phyloP scores from a whole-genome alignment of 2,113 vertebrate species.

The Cyanoramphus novaezelandiae region DNA sequence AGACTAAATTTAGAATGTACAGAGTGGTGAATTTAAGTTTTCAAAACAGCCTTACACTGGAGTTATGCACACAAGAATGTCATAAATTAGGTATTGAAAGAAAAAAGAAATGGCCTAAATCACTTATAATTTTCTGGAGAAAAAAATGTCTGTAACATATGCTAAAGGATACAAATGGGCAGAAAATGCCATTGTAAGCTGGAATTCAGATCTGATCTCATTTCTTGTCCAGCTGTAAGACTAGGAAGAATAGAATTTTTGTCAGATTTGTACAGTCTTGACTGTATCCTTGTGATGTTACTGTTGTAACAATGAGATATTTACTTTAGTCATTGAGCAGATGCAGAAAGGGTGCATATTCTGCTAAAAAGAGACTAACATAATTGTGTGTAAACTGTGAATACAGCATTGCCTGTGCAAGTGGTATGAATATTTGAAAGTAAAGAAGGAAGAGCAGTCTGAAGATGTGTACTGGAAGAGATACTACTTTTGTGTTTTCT shows the following conservation, averaged over 20 bases:
- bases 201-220: constrained; percentile 29
- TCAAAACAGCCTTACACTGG: background rate
- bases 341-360: constrained; percentile 19
- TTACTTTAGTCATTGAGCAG: constrained; percentile 60
- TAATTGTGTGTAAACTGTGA: constrained; percentile 55
- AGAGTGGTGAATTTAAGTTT: constrained; percentile 1
- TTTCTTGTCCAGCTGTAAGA: constrained; percentile 63
- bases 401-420: background rate
- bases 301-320: constrained; percentile 41
- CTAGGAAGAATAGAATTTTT: constrained; percentile 32
- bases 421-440: constrained; percentile 35
- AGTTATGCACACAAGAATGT: background rate
- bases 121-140: background rate
- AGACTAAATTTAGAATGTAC: constrained; percentile 1
- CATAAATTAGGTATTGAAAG: constrained; percentile 24
- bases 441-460: background rate
- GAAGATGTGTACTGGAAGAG: background rate
- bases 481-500: background rate
- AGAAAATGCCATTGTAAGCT: background rate
- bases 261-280: constrained; percentile 35
- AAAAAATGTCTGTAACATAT: background rate
- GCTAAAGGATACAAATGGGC: background rate
- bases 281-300: constrained; percentile 35
- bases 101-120: constrained; percentile 26
- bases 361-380: constrained; percentile 27